Conservation (phyloP, 2,888 invertebrate genomes). For the Andrena camellia region DNA sequence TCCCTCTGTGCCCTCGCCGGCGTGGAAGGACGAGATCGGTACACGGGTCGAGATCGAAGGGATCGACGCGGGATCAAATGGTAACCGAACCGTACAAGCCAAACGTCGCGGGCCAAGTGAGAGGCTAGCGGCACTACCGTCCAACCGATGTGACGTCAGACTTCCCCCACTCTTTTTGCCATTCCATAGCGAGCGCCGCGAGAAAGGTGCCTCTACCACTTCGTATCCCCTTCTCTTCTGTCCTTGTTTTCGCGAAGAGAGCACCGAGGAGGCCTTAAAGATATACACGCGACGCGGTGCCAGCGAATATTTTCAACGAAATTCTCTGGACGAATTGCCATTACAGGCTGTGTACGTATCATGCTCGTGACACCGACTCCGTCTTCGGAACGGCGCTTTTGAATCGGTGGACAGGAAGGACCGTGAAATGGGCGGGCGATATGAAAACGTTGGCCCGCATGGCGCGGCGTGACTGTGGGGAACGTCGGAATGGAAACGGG, state of each 20-base stretch:
- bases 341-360: background rate
- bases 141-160: constrained; percentile 81
- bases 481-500: too few species aligned
- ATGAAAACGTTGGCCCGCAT: background rate
- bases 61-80: background rate
- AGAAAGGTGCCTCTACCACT: constrained; percentile 71
- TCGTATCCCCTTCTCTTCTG: constrained; percentile 65
- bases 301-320: constrained; percentile 63
- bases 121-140: constrained; percentile 81
- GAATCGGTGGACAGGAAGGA: background rate
- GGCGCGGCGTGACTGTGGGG: too few species aligned
- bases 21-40: constrained; percentile 9
- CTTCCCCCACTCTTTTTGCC: constrained; percentile 74
- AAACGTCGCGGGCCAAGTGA: constrained; percentile 82
- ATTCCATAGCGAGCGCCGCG: constrained; percentile 69
- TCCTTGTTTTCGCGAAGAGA: constrained; percentile 65
- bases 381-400: constrained; percentile 5
- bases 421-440: background rate
- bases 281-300: constrained; percentile 29
- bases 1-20: constrained; percentile 10
- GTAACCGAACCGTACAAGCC: constrained; percentile 74
- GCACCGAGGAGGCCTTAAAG: constrained; percentile 60
- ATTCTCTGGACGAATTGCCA: constrained; percentile 53
- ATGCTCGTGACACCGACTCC: background rate
- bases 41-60: constrained; percentile 1